A percentile compares a stretch with the other conserved stretches of the same genome.
Evolutionary conservation across 2,888 invertebrate species (phyloP).

Genomic region (Amphimallon solstitiale): DNA sequence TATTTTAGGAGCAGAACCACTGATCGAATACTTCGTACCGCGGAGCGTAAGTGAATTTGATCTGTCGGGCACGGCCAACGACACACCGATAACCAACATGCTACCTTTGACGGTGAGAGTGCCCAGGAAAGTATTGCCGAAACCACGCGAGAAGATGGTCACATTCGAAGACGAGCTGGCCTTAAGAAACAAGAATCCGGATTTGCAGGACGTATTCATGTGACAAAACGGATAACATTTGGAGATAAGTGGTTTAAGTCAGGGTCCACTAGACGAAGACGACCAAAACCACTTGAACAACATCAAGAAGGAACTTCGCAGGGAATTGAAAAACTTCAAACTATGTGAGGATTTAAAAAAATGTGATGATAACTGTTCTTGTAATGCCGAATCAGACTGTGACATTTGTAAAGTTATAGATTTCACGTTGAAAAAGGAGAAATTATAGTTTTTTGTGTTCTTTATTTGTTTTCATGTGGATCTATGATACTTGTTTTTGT

Average conservation of each 20-base stretch:
- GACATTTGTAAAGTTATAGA: conserved; percentile 62
- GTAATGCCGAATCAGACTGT: conserved; percentile 61
- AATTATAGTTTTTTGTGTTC: conserved; percentile 51
- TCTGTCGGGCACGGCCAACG: conserved; percentile 72
- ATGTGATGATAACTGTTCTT: conserved; percentile 61
- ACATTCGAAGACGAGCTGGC: conserved; percentile 80
- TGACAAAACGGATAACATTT: conserved; percentile 69
- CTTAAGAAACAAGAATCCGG: conserved; percentile 60
- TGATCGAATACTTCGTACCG: conserved; percentile 85
- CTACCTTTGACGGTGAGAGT: conserved; percentile 58
- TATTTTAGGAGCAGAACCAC: conserved; percentile 66
- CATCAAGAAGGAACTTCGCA: conserved; percentile 37
- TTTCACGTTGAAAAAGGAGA: conserved; percentile 61
- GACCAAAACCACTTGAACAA: conserved; percentile 25
- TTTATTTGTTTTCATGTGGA: background rate
- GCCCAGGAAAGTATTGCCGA: conserved; percentile 59
- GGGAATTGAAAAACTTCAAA: conserved; percentile 56
- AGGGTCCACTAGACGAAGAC: conserved; percentile 39
- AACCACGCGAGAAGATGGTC: conserved; percentile 78
- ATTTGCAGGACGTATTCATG: conserved; percentile 81
- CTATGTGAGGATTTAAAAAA: conserved; percentile 61
- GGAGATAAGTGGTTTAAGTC: conserved; percentile 46
- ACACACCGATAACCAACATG: conserved; percentile 61
- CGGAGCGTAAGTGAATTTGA: conserved; percentile 87
- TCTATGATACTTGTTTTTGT: background rate